Percentiles rank a stretch among this genome's conserved stretches.
Conservation (phyloP, 2,888 invertebrate species). For the Galeruca laticollis region DNA sequence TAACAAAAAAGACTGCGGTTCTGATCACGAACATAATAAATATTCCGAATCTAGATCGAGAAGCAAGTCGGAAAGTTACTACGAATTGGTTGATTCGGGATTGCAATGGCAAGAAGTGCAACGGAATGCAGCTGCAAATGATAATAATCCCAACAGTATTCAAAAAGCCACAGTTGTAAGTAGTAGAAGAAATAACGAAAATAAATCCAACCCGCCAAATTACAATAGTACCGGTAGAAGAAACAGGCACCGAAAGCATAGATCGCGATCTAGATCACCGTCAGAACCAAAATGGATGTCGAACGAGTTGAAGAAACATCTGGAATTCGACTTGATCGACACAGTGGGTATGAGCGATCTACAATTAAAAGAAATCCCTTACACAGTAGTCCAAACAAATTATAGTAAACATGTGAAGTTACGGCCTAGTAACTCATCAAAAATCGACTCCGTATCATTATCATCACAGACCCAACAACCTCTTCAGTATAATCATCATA, state of each 20-base stretch:
- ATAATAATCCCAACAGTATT: slow-evolving; percentile 67
- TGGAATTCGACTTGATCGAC: slow-evolving; percentile 89
- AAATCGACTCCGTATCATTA: slow-evolving; percentile 37
- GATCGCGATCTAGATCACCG: slow-evolving; percentile 73
- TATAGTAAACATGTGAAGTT: slow-evolving; percentile 74
- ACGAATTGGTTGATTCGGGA: slow-evolving; percentile 87
- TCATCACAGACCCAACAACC: slow-evolving; percentile 44
- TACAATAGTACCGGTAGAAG: slow-evolving; percentile 43
- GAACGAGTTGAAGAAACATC: slow-evolving; percentile 84
- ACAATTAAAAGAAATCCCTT: slow-evolving; percentile 88
- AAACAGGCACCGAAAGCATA: slow-evolving; percentile 56
- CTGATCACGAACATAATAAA: slow-evolving; percentile 77
- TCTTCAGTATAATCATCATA: slow-evolving; percentile 42
- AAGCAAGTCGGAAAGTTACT: slow-evolving; percentile 59
- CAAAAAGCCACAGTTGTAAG: slow-evolving; percentile 79
- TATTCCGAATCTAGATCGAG: slow-evolving; percentile 55
- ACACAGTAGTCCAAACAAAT: slow-evolving; percentile 85
- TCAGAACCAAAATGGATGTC: slow-evolving; percentile 81
- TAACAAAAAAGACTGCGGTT: slow-evolving; percentile 79
- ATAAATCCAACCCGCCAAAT: slow-evolving; percentile 35
- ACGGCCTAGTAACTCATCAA: slow-evolving; percentile 55
- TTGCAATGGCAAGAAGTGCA: slow-evolving; percentile 92
- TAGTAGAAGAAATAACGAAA: slow-evolving; percentile 67
- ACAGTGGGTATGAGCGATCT: slow-evolving; percentile 91
- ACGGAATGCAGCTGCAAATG: slow-evolving; percentile 68